Evolutionary conservation across 2,888 invertebrate genomes (phyloP).

Genomic region (Epiblema foenella): DNA sequence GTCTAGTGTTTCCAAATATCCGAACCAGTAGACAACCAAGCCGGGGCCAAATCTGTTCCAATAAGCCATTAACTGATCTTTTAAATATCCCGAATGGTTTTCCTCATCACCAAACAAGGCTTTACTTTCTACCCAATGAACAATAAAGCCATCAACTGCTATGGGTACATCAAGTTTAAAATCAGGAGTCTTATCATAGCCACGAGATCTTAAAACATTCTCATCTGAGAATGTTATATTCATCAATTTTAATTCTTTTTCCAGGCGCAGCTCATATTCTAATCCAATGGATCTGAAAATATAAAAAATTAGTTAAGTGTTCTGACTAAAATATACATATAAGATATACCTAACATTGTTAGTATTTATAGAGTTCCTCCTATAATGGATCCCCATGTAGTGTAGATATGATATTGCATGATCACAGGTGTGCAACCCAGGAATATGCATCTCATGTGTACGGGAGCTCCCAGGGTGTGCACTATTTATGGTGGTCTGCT

Average conservation of each 20-base stretch:
- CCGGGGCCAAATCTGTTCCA: slow-evolving; percentile 98
- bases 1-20: slow-evolving; percentile 89
- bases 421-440: too few relatives aligned
- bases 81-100: slow-evolving; percentile 91
- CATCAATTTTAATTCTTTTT: slow-evolving; percentile 83
- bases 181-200: slow-evolving; percentile 98
- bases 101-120: slow-evolving; percentile 96
- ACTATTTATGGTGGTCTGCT: too few relatives aligned
- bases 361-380: too few relatives aligned
- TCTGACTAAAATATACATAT: too few relatives aligned
- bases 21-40: slow-evolving; percentile 98
- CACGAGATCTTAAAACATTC: slow-evolving; percentile 90
- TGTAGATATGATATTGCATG: too few relatives aligned
- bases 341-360: too few relatives aligned
- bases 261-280: slow-evolving; percentile 92
- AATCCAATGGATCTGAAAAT: slow-evolving; percentile 89
- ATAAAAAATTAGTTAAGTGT: background rate
- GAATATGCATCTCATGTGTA: too few relatives aligned
- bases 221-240: slow-evolving; percentile 87
- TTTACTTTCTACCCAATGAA: slow-evolving; percentile 99
- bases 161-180: slow-evolving; percentile 95
- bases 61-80: slow-evolving; percentile 94
- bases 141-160: slow-evolving; percentile 91
- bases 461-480: too few relatives aligned
- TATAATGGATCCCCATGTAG: background rate